Evolutionary conservation across 2,797 vertebrate genomes (phyloP).

Genomic region (Melanotaenia pygmaea): DNA sequence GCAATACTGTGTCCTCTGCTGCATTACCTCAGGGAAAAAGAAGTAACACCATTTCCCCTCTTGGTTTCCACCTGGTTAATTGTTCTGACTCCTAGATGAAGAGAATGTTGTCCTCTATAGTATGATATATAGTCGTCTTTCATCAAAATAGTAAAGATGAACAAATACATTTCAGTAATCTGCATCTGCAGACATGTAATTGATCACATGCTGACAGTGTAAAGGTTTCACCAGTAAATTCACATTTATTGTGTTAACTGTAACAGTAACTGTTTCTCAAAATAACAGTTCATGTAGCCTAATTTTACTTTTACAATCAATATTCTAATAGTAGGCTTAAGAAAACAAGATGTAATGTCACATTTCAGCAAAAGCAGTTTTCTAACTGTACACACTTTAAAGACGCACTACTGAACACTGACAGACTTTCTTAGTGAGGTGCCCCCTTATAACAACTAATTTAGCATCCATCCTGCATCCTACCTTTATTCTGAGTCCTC

Average conservation of each 20-base stretch:
- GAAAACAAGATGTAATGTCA: too few species aligned
- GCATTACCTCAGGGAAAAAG: background rate
- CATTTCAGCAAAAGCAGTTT: too few species aligned
- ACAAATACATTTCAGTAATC: background rate
- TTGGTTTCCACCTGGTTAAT: slow-evolving; percentile 4
- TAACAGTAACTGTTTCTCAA: background rate
- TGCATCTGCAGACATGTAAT: background rate
- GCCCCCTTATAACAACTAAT: too few species aligned
- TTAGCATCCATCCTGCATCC: too few species aligned
- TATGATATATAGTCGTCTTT: background rate
- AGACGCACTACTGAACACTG: too few species aligned
- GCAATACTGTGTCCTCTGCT: slow-evolving; percentile 2
- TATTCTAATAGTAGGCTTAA: too few species aligned
- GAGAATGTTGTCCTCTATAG: background rate
- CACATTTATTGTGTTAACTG: background rate
- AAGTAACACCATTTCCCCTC: background rate
- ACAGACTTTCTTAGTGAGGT: too few species aligned
- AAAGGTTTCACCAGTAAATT: background rate
- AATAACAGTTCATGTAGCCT: background rate
- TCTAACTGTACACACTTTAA: too few species aligned
- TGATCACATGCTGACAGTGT: background rate
- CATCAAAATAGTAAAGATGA: background rate
- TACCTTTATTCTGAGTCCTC: too few species aligned
- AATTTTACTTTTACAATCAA: too few species aligned
- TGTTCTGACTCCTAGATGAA: background rate